Conservation (phyloP, 2,797 vertebrate species). For the Chaetodon trifasciatus region DNA sequence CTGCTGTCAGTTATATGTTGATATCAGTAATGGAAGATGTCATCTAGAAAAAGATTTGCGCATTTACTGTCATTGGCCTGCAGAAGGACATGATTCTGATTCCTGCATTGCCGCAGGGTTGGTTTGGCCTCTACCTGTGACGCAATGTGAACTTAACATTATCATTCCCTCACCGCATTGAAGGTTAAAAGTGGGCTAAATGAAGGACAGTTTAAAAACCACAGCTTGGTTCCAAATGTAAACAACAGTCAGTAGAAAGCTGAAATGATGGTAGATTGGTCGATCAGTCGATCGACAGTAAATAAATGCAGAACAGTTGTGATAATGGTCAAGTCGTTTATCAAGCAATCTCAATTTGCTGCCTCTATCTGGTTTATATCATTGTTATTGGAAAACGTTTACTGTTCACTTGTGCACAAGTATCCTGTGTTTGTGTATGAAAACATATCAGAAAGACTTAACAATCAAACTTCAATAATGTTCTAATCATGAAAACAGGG, state of each 20-base stretch:
- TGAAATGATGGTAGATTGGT: background rate
- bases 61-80: background rate
- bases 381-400: background rate
- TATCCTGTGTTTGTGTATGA: background rate
- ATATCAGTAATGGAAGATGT: conserved; percentile 21
- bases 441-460: background rate
- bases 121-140: background rate
- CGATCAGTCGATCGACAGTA: background rate
- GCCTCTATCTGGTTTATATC: background rate
- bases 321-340: background rate
- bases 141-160: background rate
- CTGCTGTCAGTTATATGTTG: background rate
- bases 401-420: background rate
- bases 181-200: conserved; percentile 5
- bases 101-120: background rate
- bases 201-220: background rate
- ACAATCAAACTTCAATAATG: background rate
- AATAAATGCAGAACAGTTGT: background rate
- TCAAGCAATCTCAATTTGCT: background rate
- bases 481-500: background rate
- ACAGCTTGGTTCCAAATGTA: background rate
- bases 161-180: background rate
- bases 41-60: conserved; percentile 7
- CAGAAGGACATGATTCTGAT: background rate
- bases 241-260: background rate